These are phyloP conservation scores for Vireo griseus DNA, from an alignment of 2,797 vertebrate genomes.

Conservation along the genomic window DNA sequence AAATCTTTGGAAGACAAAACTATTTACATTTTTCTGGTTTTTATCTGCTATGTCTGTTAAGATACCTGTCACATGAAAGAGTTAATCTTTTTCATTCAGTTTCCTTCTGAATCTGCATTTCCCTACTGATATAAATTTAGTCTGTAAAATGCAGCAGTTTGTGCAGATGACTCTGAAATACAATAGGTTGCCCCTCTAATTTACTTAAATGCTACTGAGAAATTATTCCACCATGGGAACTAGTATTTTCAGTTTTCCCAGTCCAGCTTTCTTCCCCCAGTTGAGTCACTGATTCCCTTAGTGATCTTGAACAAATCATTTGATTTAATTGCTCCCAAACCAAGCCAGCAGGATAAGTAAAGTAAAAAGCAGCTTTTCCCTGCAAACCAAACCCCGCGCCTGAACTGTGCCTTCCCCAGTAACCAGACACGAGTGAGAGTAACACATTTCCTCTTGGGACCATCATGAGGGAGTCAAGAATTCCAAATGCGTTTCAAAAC, in stretches of 20 bases:
- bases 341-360: slow-evolving; percentile 15
- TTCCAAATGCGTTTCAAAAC: slow-evolving; percentile 35
- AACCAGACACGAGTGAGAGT: background rate
- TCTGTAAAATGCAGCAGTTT: background rate
- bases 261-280: background rate
- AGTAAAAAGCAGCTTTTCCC: background rate
- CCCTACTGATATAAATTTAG: background rate
- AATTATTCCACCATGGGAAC: background rate
- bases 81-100: background rate
- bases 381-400: background rate
- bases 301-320: slow-evolving; percentile 7
- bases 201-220: slow-evolving; percentile 37
- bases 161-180: background rate
- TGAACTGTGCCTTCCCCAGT: background rate
- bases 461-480: background rate
- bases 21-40: background rate
- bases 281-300: background rate
- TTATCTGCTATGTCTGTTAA: background rate
- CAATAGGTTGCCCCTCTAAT: slow-evolving; percentile 29
- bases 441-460: background rate
- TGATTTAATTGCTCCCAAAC: background rate
- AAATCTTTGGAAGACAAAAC: background rate
- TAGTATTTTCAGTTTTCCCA: slow-evolving; percentile 44
- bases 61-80: background rate
- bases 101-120: background rate